Base-by-base conservation (phyloP, 2,113 vertebrate genomes). In the Oryzias curvinotus region DNA sequence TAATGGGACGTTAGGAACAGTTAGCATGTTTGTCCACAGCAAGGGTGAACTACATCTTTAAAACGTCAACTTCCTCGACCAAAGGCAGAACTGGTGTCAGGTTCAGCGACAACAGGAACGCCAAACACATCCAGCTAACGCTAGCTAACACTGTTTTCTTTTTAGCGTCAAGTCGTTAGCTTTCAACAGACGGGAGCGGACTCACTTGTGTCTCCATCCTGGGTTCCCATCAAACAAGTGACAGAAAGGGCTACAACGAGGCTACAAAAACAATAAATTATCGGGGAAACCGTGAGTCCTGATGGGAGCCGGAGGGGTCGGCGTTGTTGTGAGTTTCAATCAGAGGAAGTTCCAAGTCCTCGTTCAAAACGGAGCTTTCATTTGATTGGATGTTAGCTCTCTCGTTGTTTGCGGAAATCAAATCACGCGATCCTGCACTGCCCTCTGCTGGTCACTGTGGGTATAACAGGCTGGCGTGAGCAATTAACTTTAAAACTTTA, bases 191-290 rank as follows among this genome's bases (percentile, higher is more conserved):
- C 59, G 44, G 0, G 30, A 50, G 52, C 41, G 36, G 53, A 64
- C 86, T 89, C 56, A 93, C 92, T 91, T 89, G 80, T 83, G 45
- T 92, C 91, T 62, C 89, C 88, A 70, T 88, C 83, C 64, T 85
- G 90, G 63, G 88, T 89, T 76, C 90, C 92, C 92, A 93, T 93
- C 50, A 85, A 89, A 88, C 75, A 65, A 78, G 77, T 78, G 44
- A 57, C 28, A 19, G 41, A 63, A 70, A 48, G n/a, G 62, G 30
- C 26, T 23, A 36, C 36, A 12, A 10, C 18, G 62, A 28, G 45
- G 57, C 44, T 52, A 50, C 52, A 65, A 72, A 72, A 72, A 36
- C 52, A 23, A 57, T 5, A 0, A 8, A 60, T 6, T 18, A n/a
- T 44, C 0, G 0, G 2, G 18, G 19, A 48, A 6, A n/a, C 41